Evolutionary conservation across 2,113 vertebrate species (phyloP), one percentile per base, ranked within the genome.

Genomic region (Clarias magur): DNA sequence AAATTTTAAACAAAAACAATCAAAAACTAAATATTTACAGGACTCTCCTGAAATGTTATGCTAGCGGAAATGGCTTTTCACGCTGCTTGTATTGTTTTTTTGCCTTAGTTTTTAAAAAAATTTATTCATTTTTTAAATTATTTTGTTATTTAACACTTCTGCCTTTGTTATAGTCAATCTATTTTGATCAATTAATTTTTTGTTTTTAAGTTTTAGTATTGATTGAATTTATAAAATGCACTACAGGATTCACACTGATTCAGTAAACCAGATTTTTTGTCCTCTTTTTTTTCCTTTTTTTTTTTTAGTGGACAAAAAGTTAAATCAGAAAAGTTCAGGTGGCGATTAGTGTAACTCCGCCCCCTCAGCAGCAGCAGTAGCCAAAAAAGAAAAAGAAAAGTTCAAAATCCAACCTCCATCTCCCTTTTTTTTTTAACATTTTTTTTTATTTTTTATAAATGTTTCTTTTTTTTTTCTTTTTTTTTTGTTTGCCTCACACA

Each of bases 21-120:
- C 88, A 81, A 92, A 48, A 85, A 60, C 76, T 73, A 89, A 85
- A 87, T 95, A 95, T 95, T 92, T 95, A 96, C 95, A 95, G 90
- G 92, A 93, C 93, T 92, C 92, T 95, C 93, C 93, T 91, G 89
- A 94, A 96, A 93, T 92, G 89, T 92, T 92, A 92, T 91, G 88
- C 89, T 91, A 94, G 94, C 92, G 91, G 93, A 94, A 93, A 95
- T 92, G 2, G 62, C 83, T 91, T 92, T 86, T 80, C 38, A 83
- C 81, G 91, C 92, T 91, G 94, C 92, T 88, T 53, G 82, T 89
- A 91, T 91, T 92, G 92, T 91, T 89, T 83, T 87, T 85, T 88
- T 86, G 80, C 88, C 65, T 62, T 81, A 72, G 75, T 59, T 91
- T 80, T 73, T 80, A 86, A 87, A 72, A 15, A 25, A 78, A 73